Conservation (phyloP, 2,888 invertebrate species). For the Thereva unica region DNA sequence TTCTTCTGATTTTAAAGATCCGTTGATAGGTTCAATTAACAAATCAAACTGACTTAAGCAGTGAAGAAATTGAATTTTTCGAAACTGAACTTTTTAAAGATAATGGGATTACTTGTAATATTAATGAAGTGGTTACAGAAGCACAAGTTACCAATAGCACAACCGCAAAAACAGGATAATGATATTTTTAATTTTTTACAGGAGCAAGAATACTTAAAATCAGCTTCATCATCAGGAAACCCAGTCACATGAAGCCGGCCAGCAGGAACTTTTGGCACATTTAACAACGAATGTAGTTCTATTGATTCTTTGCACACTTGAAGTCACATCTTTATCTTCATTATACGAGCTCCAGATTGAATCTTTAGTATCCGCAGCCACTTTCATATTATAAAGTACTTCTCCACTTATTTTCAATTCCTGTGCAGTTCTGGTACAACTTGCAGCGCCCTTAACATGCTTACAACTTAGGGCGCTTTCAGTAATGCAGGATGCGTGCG, state of each 20-base stretch:
- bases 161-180: conserved; percentile 32
- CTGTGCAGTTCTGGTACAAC: conserved; percentile 47
- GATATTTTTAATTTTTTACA: too few species aligned
- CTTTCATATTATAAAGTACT: conserved; percentile 51
- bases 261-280: conserved; percentile 50
- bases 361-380: too few species aligned
- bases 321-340: too few species aligned
- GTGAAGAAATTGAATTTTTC: conserved; percentile 48
- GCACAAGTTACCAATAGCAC: conserved; percentile 38
- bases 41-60: conserved; percentile 53
- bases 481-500: too few species aligned
- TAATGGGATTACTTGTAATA: conserved; percentile 46
- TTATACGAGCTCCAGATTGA: too few species aligned
- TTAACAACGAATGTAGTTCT: too few species aligned
- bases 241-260: conserved; percentile 53
- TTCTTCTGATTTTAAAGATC: too few species aligned
- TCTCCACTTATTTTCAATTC: conserved; percentile 49
- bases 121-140: conserved; percentile 22
- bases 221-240: conserved; percentile 45
- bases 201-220: too few species aligned
- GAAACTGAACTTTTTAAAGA: conserved; percentile 45
- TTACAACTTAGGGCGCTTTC: conserved; percentile 52
- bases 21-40: conserved; percentile 53
- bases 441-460: conserved; percentile 49
- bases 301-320: too few species aligned